Evolutionary conservation across 2,797 vertebrate species (phyloP).

Genomic region (Gymnothorax javanicus): DNA sequence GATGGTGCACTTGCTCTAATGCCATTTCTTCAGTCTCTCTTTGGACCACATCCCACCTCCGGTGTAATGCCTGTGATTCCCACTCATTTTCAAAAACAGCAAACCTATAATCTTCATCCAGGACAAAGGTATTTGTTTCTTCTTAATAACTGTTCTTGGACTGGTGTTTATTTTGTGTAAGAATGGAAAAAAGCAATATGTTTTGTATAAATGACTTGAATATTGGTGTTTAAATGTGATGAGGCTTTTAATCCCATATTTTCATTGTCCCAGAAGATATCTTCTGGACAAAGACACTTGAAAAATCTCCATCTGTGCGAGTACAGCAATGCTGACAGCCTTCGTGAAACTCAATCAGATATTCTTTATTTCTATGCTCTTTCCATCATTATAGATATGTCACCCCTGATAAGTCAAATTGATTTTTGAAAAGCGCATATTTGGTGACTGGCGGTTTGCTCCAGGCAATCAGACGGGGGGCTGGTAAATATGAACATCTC

Average conservation of each 20-base stretch:
- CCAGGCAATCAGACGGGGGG: constrained; percentile 38
- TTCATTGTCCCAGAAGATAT: constrained; percentile 39
- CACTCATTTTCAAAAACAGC: not conserved
- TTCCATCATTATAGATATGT: constrained; percentile 66
- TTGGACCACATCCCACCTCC: not conserved
- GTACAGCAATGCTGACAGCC: constrained; percentile 63
- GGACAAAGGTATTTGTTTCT: not conserved
- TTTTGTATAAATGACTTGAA: constrained; percentile 3
- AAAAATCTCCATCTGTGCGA: constrained; percentile 64
- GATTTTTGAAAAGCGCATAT: constrained; percentile 58
- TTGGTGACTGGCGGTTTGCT: constrained; percentile 42
- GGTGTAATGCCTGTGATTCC: not conserved
- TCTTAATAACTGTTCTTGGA: not conserved
- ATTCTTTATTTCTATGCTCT: constrained; percentile 60
- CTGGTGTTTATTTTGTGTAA: not conserved
- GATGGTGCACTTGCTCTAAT: not conserved
- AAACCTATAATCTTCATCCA: not conserved
- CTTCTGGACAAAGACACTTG: constrained; percentile 47
- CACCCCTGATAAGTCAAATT: constrained; percentile 66
- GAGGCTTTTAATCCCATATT: constrained; percentile 16
- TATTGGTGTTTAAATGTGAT: not conserved
- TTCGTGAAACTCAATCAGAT: constrained; percentile 68
- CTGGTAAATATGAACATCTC: constrained; percentile 55
- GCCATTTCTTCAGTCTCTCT: not conserved
- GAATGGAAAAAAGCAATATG: not conserved